Evolutionary conservation across 2,888 invertebrate species (phyloP).

Genomic region (Diaperis boleti): DNA sequence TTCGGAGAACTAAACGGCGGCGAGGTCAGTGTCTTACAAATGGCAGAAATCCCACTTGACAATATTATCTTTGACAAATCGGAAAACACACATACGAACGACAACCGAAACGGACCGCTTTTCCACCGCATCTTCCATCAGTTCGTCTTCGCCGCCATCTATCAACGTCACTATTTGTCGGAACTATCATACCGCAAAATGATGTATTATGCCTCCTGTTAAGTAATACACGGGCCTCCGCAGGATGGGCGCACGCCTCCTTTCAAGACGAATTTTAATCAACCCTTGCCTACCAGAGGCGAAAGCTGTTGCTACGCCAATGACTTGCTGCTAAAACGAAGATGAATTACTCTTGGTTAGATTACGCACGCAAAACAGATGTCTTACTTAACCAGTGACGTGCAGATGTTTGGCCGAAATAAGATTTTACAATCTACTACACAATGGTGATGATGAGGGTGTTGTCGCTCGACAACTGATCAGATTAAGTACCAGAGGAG

Average conservation of each 20-base stretch:
- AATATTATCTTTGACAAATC: slow-evolving; percentile 38
- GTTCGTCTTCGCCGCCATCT: slow-evolving; percentile 26
- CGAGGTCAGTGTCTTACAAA: slow-evolving; percentile 11
- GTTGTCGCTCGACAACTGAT: no score
- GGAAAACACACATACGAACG: slow-evolving; percentile 20
- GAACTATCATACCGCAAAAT: slow-evolving; percentile 40
- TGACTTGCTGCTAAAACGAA: background rate
- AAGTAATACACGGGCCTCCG: slow-evolving; percentile 35
- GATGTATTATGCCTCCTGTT: slow-evolving; percentile 37
- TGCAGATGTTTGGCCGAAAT: no score
- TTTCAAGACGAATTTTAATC: slow-evolving; percentile 32
- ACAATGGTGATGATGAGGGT: no score
- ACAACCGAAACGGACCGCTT: slow-evolving; percentile 19
- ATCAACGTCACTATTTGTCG: slow-evolving; percentile 43
- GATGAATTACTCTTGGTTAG: background rate
- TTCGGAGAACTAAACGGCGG: no score
- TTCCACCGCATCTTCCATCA: slow-evolving; percentile 21
- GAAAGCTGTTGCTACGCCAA: background rate
- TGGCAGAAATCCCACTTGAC: slow-evolving; percentile 25
- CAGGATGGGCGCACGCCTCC: slow-evolving; percentile 31
- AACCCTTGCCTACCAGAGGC: slow-evolving; percentile 1
- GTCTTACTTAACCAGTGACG: no score
- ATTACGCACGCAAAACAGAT: background rate
- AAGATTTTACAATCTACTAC: no score
- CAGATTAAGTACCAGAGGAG: no score